Conservation (phyloP, 92 coral and sea anemone species). For the Umimayanthus kanabou region DNA sequence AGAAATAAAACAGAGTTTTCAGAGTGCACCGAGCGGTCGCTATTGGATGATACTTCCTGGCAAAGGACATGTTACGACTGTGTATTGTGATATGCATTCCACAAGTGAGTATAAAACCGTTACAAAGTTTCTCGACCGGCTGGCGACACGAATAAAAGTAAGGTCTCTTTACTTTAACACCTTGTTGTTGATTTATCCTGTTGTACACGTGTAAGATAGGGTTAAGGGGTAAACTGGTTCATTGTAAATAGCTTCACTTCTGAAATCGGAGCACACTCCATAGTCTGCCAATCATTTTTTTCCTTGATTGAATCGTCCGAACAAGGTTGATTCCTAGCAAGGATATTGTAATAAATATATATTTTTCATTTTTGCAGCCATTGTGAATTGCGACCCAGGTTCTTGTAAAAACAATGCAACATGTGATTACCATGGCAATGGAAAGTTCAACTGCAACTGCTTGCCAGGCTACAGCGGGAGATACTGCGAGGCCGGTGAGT, state of each 20-base stretch:
- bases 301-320: background rate
- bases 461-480: constrained; percentile 38
- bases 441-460: constrained; percentile 47
- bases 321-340: background rate
- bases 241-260: too few relatives aligned
- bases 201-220: too few relatives aligned
- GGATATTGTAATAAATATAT: background rate
- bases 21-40: constrained; percentile 46
- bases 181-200: too few relatives aligned
- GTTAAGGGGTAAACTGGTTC: too few relatives aligned
- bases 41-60: constrained; percentile 46
- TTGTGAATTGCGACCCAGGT: constrained; percentile 34
- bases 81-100: constrained; percentile 52
- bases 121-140: background rate
- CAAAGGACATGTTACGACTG: background rate
- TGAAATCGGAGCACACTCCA: background rate
- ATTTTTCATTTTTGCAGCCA: background rate
- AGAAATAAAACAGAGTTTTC: constrained; percentile 49
- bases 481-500: constrained; percentile 53
- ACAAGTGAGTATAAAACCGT: constrained; percentile 17
- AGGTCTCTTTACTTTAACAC: too few relatives aligned
- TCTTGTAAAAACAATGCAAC: constrained; percentile 53
- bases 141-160: too few relatives aligned
- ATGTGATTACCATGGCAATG: constrained; percentile 55
- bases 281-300: background rate